Base-by-base conservation (phyloP, 2,888 invertebrate genomes). In the Neuroscelio doddi region DNA sequence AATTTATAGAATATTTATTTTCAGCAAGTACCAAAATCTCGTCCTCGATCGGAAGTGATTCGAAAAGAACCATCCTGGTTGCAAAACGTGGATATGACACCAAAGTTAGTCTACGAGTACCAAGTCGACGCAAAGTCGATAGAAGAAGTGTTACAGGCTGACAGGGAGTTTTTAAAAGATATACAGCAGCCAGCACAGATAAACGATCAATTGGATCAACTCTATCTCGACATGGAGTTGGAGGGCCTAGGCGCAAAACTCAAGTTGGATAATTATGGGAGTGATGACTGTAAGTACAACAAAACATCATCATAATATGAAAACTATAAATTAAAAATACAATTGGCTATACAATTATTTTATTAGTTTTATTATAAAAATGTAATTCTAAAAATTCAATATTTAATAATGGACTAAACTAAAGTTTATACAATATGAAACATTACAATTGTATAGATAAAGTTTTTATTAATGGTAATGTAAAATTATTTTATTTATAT, bases 41-140 rank as follows among this genome's bases (percentile, higher is more conserved):
- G 42, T 21, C 24, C 30, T 2, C 38, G 42, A 41, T 27, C 47
- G 1, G 51, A 69, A 17, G 71, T 74, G 49, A 52, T 70, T 7
- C 68, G 74, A 66, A 86, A 86, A 65, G 87, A 87, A 10, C 90
- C 92, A 0, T 89, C 91, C 0, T 92, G 92, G 92, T 79, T 90
- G 75, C 89, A 91, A 64, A 86, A 90, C 46, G 89, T 91, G 0
- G 85, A 87, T 29, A 84, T 90, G n/a, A 90, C 91, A 0, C 87
- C 90, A 0, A 90, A 92, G 45, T 80, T 92, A 8, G 86, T 91
- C n/a, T 91, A 90, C 79, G 88, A 89, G 59, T 93, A 93, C 74
- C 91, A 92, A 80, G 77, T 93, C 45, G 74, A 84, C 0, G 84
- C 87, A 0, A 89, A 87, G 72, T 84, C 87, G 3, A 68, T 90